Percentiles rank a stretch among this genome's conserved stretches.
These are phyloP conservation scores for Axis porcinus DNA, from an alignment of 2,113 vertebrate genomes.

Conservation along the genomic window DNA sequence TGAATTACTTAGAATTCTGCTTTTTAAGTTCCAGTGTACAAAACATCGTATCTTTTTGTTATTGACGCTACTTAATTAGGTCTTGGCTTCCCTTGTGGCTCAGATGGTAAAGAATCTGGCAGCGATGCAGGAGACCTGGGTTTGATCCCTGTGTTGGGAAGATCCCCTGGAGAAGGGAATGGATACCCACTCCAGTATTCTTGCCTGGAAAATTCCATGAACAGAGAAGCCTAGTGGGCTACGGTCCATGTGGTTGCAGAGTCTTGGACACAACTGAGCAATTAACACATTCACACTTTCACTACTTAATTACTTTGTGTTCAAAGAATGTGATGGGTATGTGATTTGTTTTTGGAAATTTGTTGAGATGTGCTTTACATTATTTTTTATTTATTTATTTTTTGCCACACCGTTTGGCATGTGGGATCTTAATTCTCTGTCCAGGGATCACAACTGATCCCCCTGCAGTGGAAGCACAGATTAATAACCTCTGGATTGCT, in stretches of 20 bases:
- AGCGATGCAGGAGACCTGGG: neutral
- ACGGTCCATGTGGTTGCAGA: rapidly evolving
- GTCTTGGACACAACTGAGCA: neutral
- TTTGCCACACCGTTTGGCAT: neutral
- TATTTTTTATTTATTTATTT: neutral
- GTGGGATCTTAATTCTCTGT: neutral
- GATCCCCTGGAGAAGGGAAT: neutral
- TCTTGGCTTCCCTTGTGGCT: neutral
- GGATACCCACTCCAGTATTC: neutral
- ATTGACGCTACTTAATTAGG: neutral
- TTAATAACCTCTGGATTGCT: neutral
- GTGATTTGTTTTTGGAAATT: neutral
- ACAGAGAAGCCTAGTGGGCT: neutral
- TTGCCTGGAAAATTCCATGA: neutral
- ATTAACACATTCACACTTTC: neutral
- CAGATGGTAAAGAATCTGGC: neutral
- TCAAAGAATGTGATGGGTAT: neutral
- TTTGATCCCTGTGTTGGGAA: neutral
- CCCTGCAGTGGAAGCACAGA: neutral
- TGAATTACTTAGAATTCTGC: neutral
- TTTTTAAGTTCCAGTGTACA: neutral
- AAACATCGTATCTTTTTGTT: neutral
- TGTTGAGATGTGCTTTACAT: neutral
- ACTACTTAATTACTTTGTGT: neutral
- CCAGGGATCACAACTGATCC: neutral